Percentiles rank a stretch among this genome's conserved stretches.
Evolutionary conservation across 2,797 vertebrate genomes (phyloP).

Genomic region (Silurus lanzhouensis): DNA sequence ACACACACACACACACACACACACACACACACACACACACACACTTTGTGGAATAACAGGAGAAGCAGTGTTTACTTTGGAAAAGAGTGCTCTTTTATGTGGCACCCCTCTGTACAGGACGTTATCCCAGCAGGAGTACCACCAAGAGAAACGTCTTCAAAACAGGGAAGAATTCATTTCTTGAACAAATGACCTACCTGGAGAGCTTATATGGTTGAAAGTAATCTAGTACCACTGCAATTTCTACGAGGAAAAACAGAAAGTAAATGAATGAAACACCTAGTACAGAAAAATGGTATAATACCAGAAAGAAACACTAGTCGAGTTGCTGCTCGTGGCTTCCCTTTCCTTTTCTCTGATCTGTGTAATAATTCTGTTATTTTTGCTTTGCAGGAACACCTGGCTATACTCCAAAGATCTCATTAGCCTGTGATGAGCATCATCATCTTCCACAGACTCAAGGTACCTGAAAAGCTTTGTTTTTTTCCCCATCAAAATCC

Average conservation of each 20-base stretch:
- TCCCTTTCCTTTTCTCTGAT: constrained; percentile 8
- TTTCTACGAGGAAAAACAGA: not conserved
- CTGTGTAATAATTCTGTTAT: constrained; percentile 54
- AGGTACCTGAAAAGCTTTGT: constrained; percentile 66
- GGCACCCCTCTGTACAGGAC: constrained; percentile 48
- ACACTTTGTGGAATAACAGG: constrained; percentile 53
- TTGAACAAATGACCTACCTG: constrained; percentile 17
- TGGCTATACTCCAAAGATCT: constrained; percentile 74
- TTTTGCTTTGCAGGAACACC: constrained; percentile 73
- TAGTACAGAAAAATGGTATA: not conserved
- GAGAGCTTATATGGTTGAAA: not conserved
- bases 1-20: not conserved
- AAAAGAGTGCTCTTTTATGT: constrained; percentile 69
- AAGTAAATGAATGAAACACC: not conserved
- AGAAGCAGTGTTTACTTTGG: constrained; percentile 59
- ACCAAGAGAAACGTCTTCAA: constrained; percentile 52
- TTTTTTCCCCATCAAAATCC: constrained; percentile 5
- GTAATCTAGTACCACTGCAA: not conserved
- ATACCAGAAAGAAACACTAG: not conserved
- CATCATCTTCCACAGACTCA: constrained; percentile 73
- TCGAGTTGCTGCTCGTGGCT: not conserved
- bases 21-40: not conserved
- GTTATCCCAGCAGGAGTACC: constrained; percentile 50
- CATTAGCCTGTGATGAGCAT: constrained; percentile 81
- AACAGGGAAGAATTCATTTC: constrained; percentile 14